Evolutionary conservation across 1,140 invertebrate genomes (phyloP).

Genomic region (Cheumatopsyche charites): DNA sequence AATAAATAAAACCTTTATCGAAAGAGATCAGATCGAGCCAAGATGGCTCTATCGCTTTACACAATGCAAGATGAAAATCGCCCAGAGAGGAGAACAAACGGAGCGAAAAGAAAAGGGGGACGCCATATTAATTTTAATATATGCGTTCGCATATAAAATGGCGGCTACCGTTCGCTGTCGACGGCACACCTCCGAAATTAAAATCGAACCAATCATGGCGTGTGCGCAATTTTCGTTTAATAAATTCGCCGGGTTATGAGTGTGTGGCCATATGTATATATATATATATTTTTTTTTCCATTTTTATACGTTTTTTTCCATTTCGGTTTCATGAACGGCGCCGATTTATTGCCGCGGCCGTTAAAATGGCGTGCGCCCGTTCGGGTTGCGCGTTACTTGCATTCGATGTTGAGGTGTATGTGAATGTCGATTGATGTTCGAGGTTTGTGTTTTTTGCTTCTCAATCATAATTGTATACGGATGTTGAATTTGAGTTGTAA

Average conservation of each 20-base stretch:
- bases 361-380: constrained; percentile 13
- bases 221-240: neutral
- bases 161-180: constrained; percentile 2
- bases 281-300: neutral
- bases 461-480: too few species aligned
- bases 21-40: too few species aligned
- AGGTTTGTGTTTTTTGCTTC: too few species aligned
- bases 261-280: neutral
- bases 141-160: neutral
- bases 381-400: too few species aligned
- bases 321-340: constrained; percentile 4
- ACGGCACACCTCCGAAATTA: constrained; percentile 3
- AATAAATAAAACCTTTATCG: too few species aligned
- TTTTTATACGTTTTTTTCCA: neutral
- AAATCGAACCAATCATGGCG: constrained; percentile 10
- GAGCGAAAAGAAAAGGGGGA: neutral
- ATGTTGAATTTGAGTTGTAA: too few species aligned
- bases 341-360: neutral
- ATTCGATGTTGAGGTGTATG: too few species aligned
- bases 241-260: neutral
- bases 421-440: too few species aligned
- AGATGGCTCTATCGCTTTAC: too few species aligned
- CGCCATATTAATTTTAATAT: neutral
- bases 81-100: too few species aligned
- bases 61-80: too few species aligned